phyloP scores from a whole-genome alignment of 2,113 vertebrate species.

The Raja brachyura region DNA sequence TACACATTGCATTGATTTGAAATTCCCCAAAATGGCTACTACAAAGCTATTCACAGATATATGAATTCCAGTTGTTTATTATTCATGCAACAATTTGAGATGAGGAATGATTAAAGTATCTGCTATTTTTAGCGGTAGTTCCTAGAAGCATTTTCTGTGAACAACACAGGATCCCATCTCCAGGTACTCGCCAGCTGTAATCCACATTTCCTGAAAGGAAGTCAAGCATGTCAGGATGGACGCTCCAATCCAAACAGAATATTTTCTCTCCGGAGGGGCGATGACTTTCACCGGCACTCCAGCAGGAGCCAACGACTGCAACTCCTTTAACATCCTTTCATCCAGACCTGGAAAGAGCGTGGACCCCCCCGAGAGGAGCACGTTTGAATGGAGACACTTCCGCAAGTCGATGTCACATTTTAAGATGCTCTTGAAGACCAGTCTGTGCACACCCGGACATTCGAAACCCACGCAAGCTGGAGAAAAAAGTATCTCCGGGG shows the following conservation, averaged over 20 bases:
- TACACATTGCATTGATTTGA: background rate
- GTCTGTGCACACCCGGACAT: slow-evolving; percentile 43
- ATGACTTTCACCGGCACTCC: slow-evolving; percentile 48
- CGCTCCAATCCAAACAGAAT: slow-evolving; percentile 47
- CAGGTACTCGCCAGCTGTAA: slow-evolving; percentile 46
- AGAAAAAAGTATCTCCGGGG: slow-evolving; percentile 50
- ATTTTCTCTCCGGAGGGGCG: slow-evolving; percentile 47
- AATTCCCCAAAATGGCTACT: background rate
- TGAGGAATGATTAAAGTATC: background rate
- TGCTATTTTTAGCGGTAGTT: slow-evolving; percentile 16
- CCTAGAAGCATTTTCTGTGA: slow-evolving; percentile 50
- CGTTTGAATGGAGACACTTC: slow-evolving; percentile 43
- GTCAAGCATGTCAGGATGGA: slow-evolving; percentile 49
- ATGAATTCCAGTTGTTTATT: slow-evolving; percentile 22
- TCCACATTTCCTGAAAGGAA: slow-evolving; percentile 55
- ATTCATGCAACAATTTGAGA: slow-evolving; percentile 2
- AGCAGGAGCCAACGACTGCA: slow-evolving; percentile 41
- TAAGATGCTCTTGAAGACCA: slow-evolving; percentile 46
- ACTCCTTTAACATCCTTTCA: slow-evolving; percentile 47
- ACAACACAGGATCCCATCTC: slow-evolving; percentile 48
- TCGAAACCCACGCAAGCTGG: slow-evolving; percentile 42
- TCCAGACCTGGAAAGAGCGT: slow-evolving; percentile 50
- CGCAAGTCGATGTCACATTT: slow-evolving; percentile 48
- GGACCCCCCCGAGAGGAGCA: slow-evolving; percentile 48
- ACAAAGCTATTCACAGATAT: background rate